A percentile compares a stretch with the other conserved stretches of the same genome.
Conservation (phyloP, 2,113 vertebrate species). For the Macquaria australasica region DNA sequence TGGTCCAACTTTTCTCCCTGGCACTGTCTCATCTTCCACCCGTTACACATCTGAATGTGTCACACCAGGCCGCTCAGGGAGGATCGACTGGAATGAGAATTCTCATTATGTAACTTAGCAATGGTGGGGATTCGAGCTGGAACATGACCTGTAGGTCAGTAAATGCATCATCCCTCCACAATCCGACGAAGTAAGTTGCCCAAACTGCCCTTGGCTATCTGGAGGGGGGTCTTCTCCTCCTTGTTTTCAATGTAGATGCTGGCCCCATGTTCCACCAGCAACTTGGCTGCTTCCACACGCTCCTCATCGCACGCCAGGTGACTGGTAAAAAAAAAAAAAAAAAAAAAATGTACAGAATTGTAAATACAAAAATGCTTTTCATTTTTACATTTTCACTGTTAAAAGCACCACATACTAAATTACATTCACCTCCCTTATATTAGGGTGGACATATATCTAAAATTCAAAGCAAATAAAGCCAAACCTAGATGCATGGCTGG, state of each 20-base stretch:
- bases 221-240: conserved; percentile 95
- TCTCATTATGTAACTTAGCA: conserved; percentile 5
- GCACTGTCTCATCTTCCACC: conserved; percentile 14
- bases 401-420: neutral
- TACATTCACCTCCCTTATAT: neutral
- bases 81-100: conserved; percentile 17
- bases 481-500: neutral
- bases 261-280: conserved; percentile 94
- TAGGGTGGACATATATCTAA: neutral
- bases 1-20: conserved; percentile 1
- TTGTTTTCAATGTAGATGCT: conserved; percentile 98
- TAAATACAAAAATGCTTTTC: neutral
- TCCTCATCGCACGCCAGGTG: conserved; percentile 98
- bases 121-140: neutral
- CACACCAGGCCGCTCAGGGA: conserved; percentile 6
- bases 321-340: conserved; percentile 76
- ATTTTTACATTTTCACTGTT: neutral
- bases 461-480: neutral
- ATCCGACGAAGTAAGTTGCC: conserved; percentile 89
- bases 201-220: conserved; percentile 91
- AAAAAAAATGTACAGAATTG: neutral
- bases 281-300: conserved; percentile 93
- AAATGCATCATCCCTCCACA: conserved; percentile 87
- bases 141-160: neutral
- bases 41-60: conserved; percentile 5